Conservation (phyloP, 2,888 invertebrate species). For the Syrista parreyssii region DNA sequence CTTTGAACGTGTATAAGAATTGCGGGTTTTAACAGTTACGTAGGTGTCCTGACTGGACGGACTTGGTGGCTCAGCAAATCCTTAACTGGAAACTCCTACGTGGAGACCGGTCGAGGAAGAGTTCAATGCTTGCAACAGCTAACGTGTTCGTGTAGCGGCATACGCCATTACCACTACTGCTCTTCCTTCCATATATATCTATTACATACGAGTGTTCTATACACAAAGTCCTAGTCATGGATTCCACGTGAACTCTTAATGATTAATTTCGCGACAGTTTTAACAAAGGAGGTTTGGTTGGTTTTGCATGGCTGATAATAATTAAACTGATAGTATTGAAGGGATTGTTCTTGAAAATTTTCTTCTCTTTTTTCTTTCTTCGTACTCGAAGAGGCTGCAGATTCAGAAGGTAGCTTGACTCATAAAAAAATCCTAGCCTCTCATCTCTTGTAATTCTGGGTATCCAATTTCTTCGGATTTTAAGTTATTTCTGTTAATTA, state of each 20-base stretch:
- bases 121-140: slow-evolving; percentile 61
- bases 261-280: neutral
- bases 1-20: neutral
- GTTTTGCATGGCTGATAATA: neutral
- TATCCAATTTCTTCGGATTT: neutral
- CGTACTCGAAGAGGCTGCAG: no score
- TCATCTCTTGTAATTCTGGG: neutral
- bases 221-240: neutral
- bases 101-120: slow-evolving; percentile 33
- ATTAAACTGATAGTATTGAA: no score
- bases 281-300: neutral
- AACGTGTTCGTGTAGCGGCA: slow-evolving; percentile 13
- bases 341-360: no score
- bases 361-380: no score
- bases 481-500: neutral
- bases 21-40: slow-evolving; percentile 29
- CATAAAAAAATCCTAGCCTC: neutral
- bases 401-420: neutral
- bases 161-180: slow-evolving; percentile 4
- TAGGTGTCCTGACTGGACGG: slow-evolving; percentile 24
- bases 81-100: slow-evolving; percentile 46
- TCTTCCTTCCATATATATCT: neutral
- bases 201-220: neutral
- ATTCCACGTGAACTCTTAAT: neutral
- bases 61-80: slow-evolving; percentile 32